Evolutionary conservation across 2,113 vertebrate species (phyloP).

Genomic region (Nettapus auritus): DNA sequence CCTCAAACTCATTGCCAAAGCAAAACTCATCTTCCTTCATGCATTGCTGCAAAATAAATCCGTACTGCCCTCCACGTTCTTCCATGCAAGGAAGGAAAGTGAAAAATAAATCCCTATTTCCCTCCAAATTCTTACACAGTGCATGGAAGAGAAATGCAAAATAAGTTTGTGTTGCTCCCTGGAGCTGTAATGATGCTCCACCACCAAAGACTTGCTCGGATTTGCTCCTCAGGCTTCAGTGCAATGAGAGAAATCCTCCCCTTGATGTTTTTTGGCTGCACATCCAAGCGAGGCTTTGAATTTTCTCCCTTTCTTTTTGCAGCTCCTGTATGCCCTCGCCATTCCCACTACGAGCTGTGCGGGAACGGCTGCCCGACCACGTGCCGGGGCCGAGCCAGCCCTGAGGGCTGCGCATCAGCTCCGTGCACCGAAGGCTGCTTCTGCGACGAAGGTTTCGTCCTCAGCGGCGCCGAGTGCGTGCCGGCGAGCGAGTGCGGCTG

Average conservation of each 20-base stretch:
- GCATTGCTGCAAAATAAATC: not conserved
- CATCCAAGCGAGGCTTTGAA: accelerated
- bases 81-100: not conserved
- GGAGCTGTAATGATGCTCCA: accelerated
- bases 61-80: accelerated
- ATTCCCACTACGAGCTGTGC: slow-evolving; percentile 81
- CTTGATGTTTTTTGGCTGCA: not conserved
- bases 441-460: slow-evolving; percentile 72
- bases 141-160: not conserved
- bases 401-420: not conserved
- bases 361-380: slow-evolving; percentile 66
- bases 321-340: slow-evolving; percentile 63
- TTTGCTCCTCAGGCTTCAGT: not conserved
- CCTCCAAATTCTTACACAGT: accelerated
- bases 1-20: not conserved
- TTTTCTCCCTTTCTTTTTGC: not conserved
- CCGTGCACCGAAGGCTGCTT: slow-evolving; percentile 78
- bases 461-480: slow-evolving; percentile 73
- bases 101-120: not conserved
- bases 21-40: not conserved
- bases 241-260: accelerated
- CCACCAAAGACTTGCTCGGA: not conserved
- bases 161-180: not conserved
- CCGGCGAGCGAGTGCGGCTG: slow-evolving; percentile 75
- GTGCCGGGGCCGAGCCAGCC: slow-evolving; percentile 22